phyloP scores from a whole-genome alignment of 2,797 vertebrate species.

The Amphiprion clarkii region DNA sequence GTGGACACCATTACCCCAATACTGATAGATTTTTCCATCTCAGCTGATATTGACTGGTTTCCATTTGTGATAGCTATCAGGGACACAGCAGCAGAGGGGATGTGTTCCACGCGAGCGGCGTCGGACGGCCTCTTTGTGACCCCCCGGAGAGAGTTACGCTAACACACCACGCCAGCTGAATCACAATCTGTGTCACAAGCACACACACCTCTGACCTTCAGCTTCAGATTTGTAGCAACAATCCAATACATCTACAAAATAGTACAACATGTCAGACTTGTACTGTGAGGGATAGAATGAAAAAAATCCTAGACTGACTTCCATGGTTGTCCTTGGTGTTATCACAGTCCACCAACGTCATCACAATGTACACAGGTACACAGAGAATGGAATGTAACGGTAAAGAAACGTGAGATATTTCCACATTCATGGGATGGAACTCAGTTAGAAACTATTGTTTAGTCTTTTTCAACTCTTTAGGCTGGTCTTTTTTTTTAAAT shows the following conservation, averaged over 20 bases:
- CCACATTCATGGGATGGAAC: too few relatives aligned
- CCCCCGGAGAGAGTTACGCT: conserved; percentile 26
- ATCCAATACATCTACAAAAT: background rate
- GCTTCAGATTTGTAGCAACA: background rate
- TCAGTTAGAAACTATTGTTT: too few relatives aligned
- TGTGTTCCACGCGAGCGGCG: conserved; percentile 26
- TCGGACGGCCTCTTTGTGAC: conserved; percentile 31
- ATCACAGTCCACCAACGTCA: too few relatives aligned
- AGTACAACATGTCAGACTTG: too few relatives aligned
- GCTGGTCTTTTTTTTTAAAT: too few relatives aligned
- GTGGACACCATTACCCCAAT: conserved; percentile 57
- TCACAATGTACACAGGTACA: too few relatives aligned
- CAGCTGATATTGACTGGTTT: conserved; percentile 72
- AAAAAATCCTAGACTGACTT: too few relatives aligned
- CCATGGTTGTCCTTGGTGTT: too few relatives aligned
- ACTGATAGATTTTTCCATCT: conserved; percentile 80
- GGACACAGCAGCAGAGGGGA: conserved; percentile 42
- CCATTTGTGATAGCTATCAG: conserved; percentile 64
- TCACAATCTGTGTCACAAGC: conserved; percentile 30
- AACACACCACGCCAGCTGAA: conserved; percentile 17
- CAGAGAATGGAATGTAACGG: too few relatives aligned
- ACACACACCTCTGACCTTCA: conserved; percentile 5
- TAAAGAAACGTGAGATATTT: too few relatives aligned
- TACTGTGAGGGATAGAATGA: too few relatives aligned
- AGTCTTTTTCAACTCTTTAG: too few relatives aligned